Evolutionary conservation across 1,140 invertebrate genomes (phyloP), one percentile per base, ranked within the genome.

Genomic region (Zelostemma sp.): DNA sequence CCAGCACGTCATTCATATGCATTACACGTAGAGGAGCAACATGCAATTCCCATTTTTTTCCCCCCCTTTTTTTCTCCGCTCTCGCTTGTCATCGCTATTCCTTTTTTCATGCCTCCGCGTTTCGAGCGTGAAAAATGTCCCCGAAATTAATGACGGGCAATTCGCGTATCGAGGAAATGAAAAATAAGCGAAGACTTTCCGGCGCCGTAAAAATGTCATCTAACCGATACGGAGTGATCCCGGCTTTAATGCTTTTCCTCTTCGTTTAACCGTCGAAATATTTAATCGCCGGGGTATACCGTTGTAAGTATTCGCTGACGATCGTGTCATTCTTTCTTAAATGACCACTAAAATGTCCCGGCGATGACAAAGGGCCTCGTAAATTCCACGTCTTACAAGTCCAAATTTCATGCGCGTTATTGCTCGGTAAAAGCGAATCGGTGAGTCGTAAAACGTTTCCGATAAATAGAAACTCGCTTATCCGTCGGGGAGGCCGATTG

Each of bases 1-100:
- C 61, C 63, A 54, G 76, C 38, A 28, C 69, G 54, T 74, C 73
- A 80, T 80, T 73, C 79, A 83, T 82, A 82, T 81, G 77, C 77
- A 82, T 67, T 64, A 57, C 58, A 50, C 53, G 54, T 41, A 35
- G 57, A 66, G 67, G 48, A 19, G 45, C 60, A 60, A 38, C 60
- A 64, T 61, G 57, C 49, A 61, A 47, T 35, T 43, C 12, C 1
- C 0, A n/a, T 6, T 48, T 43, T 21, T 47, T 35, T 19, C 46
- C 28, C 6, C 25, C 25, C 15, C 35, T 12, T 38, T 17, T 35
- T n/a, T 35, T n/a, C 1, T 35, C 35, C 12, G 56, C 33, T 28
- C 57, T 40, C 38, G 14, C 54, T 33, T 60, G 59, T 62, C 62
- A 61, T 48, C 56, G 50, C 68, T 49, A 18, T 49, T 18, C n/a